Base-by-base conservation (phyloP, 2,888 invertebrate genomes). In the Zelleria hepariella region DNA sequence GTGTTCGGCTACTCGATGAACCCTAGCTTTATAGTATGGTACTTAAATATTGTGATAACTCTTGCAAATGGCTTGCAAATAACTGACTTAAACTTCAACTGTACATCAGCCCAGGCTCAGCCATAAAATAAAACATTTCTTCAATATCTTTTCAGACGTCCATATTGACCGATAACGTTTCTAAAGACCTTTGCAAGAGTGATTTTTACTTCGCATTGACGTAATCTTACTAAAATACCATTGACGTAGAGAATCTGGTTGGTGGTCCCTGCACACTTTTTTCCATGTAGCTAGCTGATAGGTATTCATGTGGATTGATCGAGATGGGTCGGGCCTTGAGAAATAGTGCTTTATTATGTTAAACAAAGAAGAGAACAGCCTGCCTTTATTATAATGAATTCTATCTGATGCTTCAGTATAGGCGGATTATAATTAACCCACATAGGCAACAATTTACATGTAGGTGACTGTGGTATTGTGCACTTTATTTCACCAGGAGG, bases 201-300 rank as follows among this genome's bases (percentile, higher is more conserved):
- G n/a, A n/a, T n/a, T n/a, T n/a, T n/a, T n/a, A n/a, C n/a, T n/a
- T n/a, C n/a, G n/a, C n/a, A n/a, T n/a, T n/a, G n/a, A n/a, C n/a
- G n/a, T n/a, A n/a, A n/a, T n/a, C n/a, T n/a, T n/a, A 60, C 5
- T 56, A 56, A 55, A 60, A 60, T 26, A n/a, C 6, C 15, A 15
- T 15, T 67, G 66, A 67, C 67, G 67, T 66, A n/a, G n/a, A n/a
- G 65, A 65, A 66, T 74, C 70, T 70, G 68, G 67, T 65, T 68
- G 64, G 61, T 62, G 66, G 65, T 67, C 67, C 66, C 68, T 65
- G 62, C 62, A 66, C 71, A 74, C 7, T n/a, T 54, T 54, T 54
- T 54, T 23, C 75, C 66, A 75, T 75, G 72, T 72, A 70, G 61
- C 67, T 66, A 60, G 54, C 61, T 62, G 67, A 68, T 70, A 67